Percentiles rank a stretch among this genome's conserved stretches.
phyloP scores from a whole-genome alignment of 2,113 vertebrate genomes.

The Oostethus manadensis region DNA sequence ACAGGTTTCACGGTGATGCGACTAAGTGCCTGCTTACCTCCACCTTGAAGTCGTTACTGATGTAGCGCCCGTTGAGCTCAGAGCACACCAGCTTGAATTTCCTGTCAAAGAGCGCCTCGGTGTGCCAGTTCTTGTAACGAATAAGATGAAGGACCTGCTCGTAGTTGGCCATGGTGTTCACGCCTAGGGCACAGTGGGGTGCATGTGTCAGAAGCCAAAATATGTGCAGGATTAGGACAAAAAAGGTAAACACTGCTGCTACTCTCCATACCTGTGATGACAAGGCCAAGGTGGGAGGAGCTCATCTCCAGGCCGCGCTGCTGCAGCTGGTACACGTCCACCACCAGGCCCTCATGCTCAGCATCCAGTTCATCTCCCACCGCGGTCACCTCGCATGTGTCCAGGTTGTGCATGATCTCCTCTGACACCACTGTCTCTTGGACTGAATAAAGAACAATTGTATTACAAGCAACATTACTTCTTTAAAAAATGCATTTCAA shows the following conservation, averaged over 20 bases:
- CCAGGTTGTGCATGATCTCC: conserved; percentile 97
- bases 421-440: conserved; percentile 97
- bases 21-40: conserved; percentile 77
- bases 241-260: background rate
- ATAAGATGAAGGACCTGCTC: conserved; percentile 88
- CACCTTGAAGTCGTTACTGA: conserved; percentile 94
- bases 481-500: no score
- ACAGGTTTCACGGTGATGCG: background rate
- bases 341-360: conserved; percentile 89
- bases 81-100: conserved; percentile 95
- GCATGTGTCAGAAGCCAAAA: conserved; percentile 5
- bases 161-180: conserved; percentile 92
- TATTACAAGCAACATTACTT: background rate
- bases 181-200: conserved; percentile 67
- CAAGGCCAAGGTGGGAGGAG: conserved; percentile 82
- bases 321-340: conserved; percentile 81
- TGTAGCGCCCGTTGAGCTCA: conserved; percentile 92
- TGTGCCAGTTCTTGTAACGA: conserved; percentile 91
- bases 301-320: conserved; percentile 88
- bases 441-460: conserved; percentile 66
- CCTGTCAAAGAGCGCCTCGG: conserved; percentile 85
- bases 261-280: conserved; percentile 79
- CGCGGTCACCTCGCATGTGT: conserved; percentile 87
- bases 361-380: conserved; percentile 86
- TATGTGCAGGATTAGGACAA: background rate